phyloP scores from a whole-genome alignment of 2,888 invertebrate genomes.

The Spodoptera littoralis region DNA sequence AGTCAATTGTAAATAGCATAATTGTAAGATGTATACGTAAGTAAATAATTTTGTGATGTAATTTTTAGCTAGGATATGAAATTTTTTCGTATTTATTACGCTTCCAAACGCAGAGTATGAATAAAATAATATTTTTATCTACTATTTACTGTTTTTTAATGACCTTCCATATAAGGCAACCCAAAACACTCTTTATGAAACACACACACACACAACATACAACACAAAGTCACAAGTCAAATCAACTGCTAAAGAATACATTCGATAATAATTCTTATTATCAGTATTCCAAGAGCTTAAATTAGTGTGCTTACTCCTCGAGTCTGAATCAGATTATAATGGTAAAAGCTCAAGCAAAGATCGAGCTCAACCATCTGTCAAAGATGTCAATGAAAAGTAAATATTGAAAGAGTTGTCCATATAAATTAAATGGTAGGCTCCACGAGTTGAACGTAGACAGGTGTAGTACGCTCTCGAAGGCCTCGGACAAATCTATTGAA shows the following conservation, averaged over 20 bases:
- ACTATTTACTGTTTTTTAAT: conserved; percentile 74
- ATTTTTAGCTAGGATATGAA: conserved; percentile 85
- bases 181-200: conserved; percentile 18
- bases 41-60: conserved; percentile 87
- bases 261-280: conserved; percentile 29
- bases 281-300: conserved; percentile 1
- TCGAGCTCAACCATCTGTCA: conserved; percentile 45
- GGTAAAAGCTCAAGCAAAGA: conserved; percentile 39
- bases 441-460: conserved; percentile 46
- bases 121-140: conserved; percentile 88
- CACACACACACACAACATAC: conserved; percentile 24
- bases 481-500: conserved; percentile 24
- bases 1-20: conserved; percentile 88
- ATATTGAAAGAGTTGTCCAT: conserved; percentile 49
- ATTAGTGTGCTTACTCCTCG: conserved; percentile 3
- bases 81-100: conserved; percentile 88
- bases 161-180: conserved; percentile 15
- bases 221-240: conserved; percentile 25
- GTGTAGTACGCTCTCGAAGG: conserved; percentile 40
- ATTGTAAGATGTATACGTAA: conserved; percentile 73
- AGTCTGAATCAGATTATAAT: conserved; percentile 16
- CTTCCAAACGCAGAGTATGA: conserved; percentile 87
- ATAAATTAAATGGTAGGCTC: conserved; percentile 41
- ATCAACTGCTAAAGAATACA: conserved; percentile 5
- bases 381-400: conserved; percentile 53